Percentiles rank a stretch among this genome's conserved stretches.
Conservation (phyloP, 2,888 invertebrate genomes). For the Abrostola triplasia region DNA sequence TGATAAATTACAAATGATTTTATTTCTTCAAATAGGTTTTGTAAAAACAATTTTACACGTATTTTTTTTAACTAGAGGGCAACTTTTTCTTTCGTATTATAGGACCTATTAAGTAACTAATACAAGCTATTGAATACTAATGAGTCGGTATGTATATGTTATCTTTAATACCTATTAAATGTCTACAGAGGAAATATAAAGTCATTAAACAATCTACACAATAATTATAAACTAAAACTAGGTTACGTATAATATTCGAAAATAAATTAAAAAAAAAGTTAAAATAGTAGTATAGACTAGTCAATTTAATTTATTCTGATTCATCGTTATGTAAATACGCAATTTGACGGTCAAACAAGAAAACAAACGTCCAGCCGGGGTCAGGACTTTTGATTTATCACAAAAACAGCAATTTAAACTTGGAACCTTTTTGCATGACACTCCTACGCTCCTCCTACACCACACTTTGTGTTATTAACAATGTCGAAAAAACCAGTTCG, state of each 20-base stretch:
- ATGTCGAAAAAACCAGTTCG: slow-evolving; percentile 66
- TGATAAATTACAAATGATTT: no score
- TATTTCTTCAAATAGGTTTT: no score
- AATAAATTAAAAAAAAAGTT: slow-evolving; percentile 38
- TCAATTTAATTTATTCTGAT: slow-evolving; percentile 52
- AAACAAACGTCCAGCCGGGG: slow-evolving; percentile 55
- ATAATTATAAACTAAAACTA: not conserved
- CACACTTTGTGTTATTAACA: slow-evolving; percentile 62
- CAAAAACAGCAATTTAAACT: slow-evolving; percentile 66
- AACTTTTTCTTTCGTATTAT: no score
- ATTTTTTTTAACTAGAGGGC: no score
- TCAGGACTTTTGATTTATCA: slow-evolving; percentile 66
- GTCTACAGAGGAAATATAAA: no score
- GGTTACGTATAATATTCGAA: not conserved
- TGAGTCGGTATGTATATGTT: no score
- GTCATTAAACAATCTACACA: no score
- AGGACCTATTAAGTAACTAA: no score
- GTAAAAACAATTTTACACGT: no score
- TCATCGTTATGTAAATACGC: slow-evolving; percentile 63
- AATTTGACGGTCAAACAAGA: slow-evolving; percentile 60
- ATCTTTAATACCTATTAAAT: no score
- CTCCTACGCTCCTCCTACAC: slow-evolving; percentile 60
- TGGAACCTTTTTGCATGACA: slow-evolving; percentile 69
- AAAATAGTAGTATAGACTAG: no score
- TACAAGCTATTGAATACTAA: no score